A percentile compares a stretch with the other conserved stretches of the same genome.
Conservation (phyloP, 1,140 invertebrate genomes). For the Mizuhopecten yessoensis region DNA sequence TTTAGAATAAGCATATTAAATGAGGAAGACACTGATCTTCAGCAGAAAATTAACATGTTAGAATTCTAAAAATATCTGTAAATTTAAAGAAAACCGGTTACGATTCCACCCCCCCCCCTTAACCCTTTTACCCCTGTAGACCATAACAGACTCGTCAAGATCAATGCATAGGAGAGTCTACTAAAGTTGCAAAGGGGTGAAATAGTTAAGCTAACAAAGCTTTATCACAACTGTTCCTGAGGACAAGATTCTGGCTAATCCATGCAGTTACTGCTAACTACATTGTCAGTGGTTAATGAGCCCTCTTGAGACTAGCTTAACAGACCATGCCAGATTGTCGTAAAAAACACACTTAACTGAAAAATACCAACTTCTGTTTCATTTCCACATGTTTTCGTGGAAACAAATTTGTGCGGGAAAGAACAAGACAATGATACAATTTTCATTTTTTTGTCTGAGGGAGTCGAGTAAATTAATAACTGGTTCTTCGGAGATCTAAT, state of each 20-base stretch:
- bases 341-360: not conserved
- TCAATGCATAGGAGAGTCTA: too few species aligned
- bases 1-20: too few species aligned
- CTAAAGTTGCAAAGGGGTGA: too few species aligned
- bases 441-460: not conserved
- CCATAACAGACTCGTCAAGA: too few species aligned
- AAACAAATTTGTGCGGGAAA: too few species aligned
- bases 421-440: not conserved
- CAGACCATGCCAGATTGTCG: not conserved
- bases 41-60: too few species aligned
- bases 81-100: too few species aligned
- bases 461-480: not conserved
- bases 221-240: not conserved
- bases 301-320: not conserved
- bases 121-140: too few species aligned
- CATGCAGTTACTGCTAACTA: slow-evolving; percentile 2
- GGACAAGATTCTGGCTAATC: not conserved
- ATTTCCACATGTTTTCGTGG: not conserved
- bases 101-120: too few species aligned
- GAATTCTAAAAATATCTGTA: too few species aligned
- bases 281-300: not conserved
- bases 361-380: not conserved
- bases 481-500: not conserved
- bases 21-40: too few species aligned
- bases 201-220: not conserved